Percentiles rank a stretch among this genome's conserved stretches.
These are phyloP conservation scores for Scaptomyza tumidula DNA, from an alignment of 2,888 invertebrate genomes.

Conservation along the genomic window DNA sequence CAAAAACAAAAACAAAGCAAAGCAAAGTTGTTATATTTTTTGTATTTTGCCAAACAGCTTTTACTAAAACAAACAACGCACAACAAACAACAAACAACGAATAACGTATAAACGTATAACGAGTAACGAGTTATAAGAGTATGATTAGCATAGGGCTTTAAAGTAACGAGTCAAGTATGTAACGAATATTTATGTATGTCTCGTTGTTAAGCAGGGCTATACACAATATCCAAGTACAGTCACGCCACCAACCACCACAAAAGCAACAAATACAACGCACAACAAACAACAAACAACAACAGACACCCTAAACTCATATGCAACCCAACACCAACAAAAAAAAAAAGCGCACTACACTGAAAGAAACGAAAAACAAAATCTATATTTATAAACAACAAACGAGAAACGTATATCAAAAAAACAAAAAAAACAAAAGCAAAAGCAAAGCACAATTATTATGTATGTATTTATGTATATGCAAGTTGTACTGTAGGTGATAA, in stretches of 20 bases:
- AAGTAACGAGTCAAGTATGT: too few relatives aligned
- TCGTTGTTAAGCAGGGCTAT: slow-evolving; percentile 22
- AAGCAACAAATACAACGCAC: slow-evolving; percentile 9
- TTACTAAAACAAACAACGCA: slow-evolving; percentile 39
- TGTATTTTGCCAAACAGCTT: slow-evolving; percentile 57
- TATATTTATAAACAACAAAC: slow-evolving; percentile 32
- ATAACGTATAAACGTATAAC: too few relatives aligned
- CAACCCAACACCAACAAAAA: slow-evolving; percentile 33
- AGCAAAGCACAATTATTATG: slow-evolving; percentile 56
- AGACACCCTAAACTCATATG: slow-evolving; percentile 51
- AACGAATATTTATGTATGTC: slow-evolving; percentile 2
- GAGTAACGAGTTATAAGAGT: too few relatives aligned
- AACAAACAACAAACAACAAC: slow-evolving; percentile 20
- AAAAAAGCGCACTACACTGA: slow-evolving; percentile 50
- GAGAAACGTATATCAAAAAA: slow-evolving; percentile 9
- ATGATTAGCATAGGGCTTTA: too few relatives aligned
- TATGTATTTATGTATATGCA: slow-evolving; percentile 62
- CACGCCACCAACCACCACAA: slow-evolving; percentile 29
- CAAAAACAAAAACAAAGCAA: slow-evolving; percentile 16
- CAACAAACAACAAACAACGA: slow-evolving; percentile 10
- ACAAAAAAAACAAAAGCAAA: not conserved
- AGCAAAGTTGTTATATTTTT: slow-evolving; percentile 46
- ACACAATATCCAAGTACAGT: slow-evolving; percentile 33
- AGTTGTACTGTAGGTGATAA: slow-evolving; percentile 34
- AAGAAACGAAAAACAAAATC: slow-evolving; percentile 25